phyloP scores from a whole-genome alignment of 2,888 invertebrate genomes.

The Leptarthrus brevirostris region DNA sequence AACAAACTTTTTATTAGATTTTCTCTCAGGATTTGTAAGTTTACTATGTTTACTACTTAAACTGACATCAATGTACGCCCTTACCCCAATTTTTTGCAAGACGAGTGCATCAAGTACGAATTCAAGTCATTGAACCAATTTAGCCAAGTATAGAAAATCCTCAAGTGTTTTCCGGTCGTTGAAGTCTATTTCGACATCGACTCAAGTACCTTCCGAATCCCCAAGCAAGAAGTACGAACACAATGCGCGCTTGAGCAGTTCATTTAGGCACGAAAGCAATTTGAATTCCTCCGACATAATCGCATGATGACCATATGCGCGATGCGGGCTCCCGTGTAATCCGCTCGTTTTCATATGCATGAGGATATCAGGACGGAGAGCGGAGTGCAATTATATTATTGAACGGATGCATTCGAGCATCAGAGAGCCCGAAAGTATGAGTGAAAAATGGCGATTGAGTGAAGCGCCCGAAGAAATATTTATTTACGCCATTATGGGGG shows the following conservation, averaged over 20 bases:
- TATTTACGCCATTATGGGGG: constrained; percentile 32
- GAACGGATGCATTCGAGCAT: constrained; percentile 15
- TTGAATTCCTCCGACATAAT: constrained; percentile 21
- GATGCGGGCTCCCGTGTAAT: constrained; percentile 12
- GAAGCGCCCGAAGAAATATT: constrained; percentile 18
- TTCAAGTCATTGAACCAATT: constrained; percentile 13
- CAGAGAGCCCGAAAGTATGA: constrained; percentile 1
- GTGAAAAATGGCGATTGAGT: constrained; percentile 8
- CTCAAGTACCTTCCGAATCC: constrained; percentile 25
- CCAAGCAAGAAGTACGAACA: neutral
- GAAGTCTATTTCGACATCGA: neutral
- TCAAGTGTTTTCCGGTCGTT: constrained; percentile 24
- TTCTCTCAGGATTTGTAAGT: too few species aligned
- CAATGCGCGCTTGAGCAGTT: constrained; percentile 10
- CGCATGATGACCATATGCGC: constrained; percentile 28
- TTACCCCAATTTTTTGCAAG: neutral
- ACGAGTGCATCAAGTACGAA: neutral
- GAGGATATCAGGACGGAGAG: neutral
- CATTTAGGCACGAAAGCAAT: constrained; percentile 24
- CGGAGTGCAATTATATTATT: constrained; percentile 10
- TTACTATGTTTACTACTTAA: too few species aligned
- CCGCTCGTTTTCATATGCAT: constrained; percentile 15
- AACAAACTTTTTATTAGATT: too few species aligned
- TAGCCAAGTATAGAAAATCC: constrained; percentile 11
- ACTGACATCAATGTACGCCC: neutral